These are phyloP conservation scores for Euzophera pinguis DNA, from an alignment of 2,888 invertebrate species.

Conservation along the genomic window DNA sequence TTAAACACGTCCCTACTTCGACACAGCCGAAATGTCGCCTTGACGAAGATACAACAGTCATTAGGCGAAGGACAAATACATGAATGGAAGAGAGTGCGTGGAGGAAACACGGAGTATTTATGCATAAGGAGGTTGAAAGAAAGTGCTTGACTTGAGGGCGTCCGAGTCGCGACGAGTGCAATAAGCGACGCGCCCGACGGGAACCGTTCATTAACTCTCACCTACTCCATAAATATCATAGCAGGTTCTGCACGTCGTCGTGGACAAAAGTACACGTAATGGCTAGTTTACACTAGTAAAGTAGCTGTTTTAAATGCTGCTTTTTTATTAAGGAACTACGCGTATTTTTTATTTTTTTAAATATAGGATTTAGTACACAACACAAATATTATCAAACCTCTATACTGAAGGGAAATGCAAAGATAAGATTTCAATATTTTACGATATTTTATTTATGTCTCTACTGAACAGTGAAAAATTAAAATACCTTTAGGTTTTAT, in stretches of 20 bases:
- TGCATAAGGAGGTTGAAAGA: conserved; percentile 75
- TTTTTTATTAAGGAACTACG: too few species aligned
- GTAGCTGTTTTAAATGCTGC: neutral
- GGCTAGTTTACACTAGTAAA: neutral
- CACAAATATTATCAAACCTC: too few species aligned
- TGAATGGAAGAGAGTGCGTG: conserved; percentile 67
- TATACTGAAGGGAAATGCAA: too few species aligned
- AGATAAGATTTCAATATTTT: too few species aligned
- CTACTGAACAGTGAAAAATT: too few species aligned
- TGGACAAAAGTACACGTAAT: conserved; percentile 43
- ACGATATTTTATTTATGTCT: too few species aligned
- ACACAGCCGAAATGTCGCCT: conserved; percentile 61
- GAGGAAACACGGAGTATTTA: conserved; percentile 59
- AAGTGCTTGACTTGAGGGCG: conserved; percentile 71
- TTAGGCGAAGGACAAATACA: conserved; percentile 72
- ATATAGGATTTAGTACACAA: too few species aligned
- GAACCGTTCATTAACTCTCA: conserved; percentile 70
- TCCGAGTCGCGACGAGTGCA: conserved; percentile 68
- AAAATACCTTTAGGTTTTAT: neutral
- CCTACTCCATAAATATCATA: conserved; percentile 60
- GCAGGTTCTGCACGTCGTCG: conserved; percentile 37
- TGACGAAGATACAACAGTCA: conserved; percentile 51
- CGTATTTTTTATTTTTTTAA: too few species aligned
- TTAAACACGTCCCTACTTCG: conserved; percentile 43
- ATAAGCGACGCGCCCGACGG: conserved; percentile 67